These are phyloP conservation scores for Aphelenchoides besseyi DNA, from an alignment of 1,140 invertebrate species.

Conservation along the genomic window DNA sequence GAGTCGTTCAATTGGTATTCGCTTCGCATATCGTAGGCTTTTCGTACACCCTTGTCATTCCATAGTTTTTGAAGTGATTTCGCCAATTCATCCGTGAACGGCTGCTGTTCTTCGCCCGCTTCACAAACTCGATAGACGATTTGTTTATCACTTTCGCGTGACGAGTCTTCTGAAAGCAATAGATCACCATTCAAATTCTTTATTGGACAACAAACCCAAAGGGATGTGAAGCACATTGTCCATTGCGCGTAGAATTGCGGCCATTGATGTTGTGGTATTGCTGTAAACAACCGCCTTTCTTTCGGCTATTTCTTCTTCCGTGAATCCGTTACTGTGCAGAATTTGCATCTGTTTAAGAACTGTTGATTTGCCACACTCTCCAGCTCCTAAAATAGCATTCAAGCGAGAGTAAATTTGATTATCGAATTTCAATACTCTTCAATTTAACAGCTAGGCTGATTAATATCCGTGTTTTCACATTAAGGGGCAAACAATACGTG, in stretches of 20 bases:
- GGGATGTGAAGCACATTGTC: constrained; percentile 76
- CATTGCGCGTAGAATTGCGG: constrained; percentile 80
- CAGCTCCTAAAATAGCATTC: constrained; percentile 46
- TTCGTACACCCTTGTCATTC: constrained; percentile 51
- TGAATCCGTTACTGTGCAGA: constrained; percentile 89
- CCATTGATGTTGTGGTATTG: constrained; percentile 80
- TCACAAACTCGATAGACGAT: constrained; percentile 45
- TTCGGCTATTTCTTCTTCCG: constrained; percentile 85
- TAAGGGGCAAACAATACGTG: no score
- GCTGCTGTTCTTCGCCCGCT: constrained; percentile 46
- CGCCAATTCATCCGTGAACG: constrained; percentile 45
- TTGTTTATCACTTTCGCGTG: constrained; percentile 32
- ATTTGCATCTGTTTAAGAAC: constrained; percentile 67
- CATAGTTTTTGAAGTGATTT: constrained; percentile 44
- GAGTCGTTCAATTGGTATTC: constrained; percentile 59
- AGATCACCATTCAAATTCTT: constrained; percentile 25
- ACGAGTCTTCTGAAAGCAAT: constrained; percentile 2
- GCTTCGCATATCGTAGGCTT: constrained; percentile 54
- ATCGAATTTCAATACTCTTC: no score
- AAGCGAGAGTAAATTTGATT: not conserved
- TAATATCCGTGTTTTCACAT: no score
- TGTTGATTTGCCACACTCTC: constrained; percentile 54
- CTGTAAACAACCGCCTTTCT: constrained; percentile 87
- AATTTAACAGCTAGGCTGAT: no score
- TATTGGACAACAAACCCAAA: constrained; percentile 31